These are phyloP conservation scores for Rhaphigaster nebulosa DNA, from an alignment of 2,888 invertebrate genomes.

Conservation along the genomic window DNA sequence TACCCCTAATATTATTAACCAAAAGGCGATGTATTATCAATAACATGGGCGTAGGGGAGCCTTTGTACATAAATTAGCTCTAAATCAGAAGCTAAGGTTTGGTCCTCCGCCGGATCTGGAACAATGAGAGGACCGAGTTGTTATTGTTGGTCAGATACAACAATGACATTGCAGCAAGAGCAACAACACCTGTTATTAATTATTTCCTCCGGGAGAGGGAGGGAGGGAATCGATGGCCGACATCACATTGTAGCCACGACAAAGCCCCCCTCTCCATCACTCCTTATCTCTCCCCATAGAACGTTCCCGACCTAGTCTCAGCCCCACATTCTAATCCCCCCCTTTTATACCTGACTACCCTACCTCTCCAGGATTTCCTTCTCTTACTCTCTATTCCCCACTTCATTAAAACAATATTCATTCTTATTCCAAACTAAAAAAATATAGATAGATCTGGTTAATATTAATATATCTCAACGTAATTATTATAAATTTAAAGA, in stretches of 20 bases:
- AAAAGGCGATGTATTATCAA: slow-evolving; percentile 31
- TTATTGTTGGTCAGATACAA: slow-evolving; percentile 49
- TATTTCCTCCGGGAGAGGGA: slow-evolving; percentile 16
- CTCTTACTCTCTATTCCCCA: background rate
- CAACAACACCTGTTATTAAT: slow-evolving; percentile 50
- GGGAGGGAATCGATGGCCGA: slow-evolving; percentile 16
- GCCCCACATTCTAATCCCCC: slow-evolving; percentile 41
- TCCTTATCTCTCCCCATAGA: slow-evolving; percentile 45
- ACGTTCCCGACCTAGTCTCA: slow-evolving; percentile 13
- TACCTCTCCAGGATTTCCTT: background rate
- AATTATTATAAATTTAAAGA: too few species aligned
- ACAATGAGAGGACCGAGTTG: background rate
- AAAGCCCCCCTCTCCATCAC: slow-evolving; percentile 48
- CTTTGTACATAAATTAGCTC: slow-evolving; percentile 8
- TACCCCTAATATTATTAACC: background rate
- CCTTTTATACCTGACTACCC: background rate
- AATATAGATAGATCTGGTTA: background rate
- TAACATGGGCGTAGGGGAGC: background rate
- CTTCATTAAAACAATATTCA: background rate
- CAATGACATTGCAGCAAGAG: slow-evolving; percentile 38
- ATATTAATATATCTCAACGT: too few species aligned
- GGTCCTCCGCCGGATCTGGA: slow-evolving; percentile 16
- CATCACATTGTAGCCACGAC: slow-evolving; percentile 38
- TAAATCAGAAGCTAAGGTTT: slow-evolving; percentile 43
- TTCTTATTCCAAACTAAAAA: background rate